These are phyloP conservation scores for Volucella inflata DNA, from an alignment of 2,888 invertebrate species.

Conservation along the genomic window DNA sequence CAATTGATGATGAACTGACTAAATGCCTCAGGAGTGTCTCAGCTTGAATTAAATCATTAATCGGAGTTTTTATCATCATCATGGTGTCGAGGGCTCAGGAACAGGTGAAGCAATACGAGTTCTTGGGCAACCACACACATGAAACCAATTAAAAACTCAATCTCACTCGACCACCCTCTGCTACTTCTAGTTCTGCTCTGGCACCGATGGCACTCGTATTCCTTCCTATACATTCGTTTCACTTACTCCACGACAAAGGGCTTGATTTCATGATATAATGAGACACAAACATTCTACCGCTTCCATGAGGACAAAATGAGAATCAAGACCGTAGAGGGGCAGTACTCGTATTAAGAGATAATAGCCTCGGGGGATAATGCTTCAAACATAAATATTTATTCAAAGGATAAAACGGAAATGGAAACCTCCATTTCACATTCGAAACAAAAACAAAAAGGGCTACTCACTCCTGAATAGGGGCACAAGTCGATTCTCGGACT, in stretches of 20 bases:
- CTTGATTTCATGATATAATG: slow-evolving; percentile 73
- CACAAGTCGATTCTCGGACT: slow-evolving; percentile 26
- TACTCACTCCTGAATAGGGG: neutral
- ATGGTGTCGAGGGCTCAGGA: slow-evolving; percentile 8
- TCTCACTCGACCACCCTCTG: slow-evolving; percentile 7
- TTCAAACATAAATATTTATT: slow-evolving; percentile 73
- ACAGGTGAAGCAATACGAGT: slow-evolving; percentile 43
- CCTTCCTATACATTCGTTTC: slow-evolving; percentile 56
- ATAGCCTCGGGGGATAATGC: slow-evolving; percentile 68
- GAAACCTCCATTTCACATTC: slow-evolving; percentile 58
- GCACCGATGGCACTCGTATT: neutral
- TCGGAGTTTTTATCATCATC: slow-evolving; percentile 23
- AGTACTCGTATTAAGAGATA: slow-evolving; percentile 67
- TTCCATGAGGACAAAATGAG: neutral
- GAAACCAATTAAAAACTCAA: slow-evolving; percentile 71
- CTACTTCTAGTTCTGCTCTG: neutral
- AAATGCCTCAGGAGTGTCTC: slow-evolving; percentile 53
- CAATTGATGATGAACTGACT: slow-evolving; percentile 46
- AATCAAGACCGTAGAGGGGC: slow-evolving; percentile 6
- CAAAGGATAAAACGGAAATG: slow-evolving; percentile 71
- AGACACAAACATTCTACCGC: slow-evolving; percentile 48
- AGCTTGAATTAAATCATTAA: slow-evolving; percentile 72
- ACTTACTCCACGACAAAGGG: slow-evolving; percentile 71
- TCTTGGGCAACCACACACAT: slow-evolving; percentile 8
- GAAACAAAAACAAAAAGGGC: slow-evolving; percentile 13